These are phyloP conservation scores for Exocentrus adspersus DNA, from an alignment of 2,888 invertebrate genomes.

Conservation along the genomic window DNA sequence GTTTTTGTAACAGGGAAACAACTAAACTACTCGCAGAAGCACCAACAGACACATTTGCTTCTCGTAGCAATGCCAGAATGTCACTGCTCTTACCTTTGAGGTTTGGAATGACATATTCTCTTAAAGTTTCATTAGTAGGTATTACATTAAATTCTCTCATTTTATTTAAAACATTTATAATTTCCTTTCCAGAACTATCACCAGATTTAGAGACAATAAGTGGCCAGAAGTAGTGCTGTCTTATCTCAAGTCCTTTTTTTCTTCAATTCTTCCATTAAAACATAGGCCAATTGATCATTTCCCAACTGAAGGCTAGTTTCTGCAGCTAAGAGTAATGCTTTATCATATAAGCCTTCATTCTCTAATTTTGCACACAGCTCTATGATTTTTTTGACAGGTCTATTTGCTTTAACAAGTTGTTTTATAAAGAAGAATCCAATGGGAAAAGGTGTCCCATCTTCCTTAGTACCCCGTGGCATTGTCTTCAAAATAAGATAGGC, in stretches of 20 bases:
- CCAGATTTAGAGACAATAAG: constrained; percentile 72
- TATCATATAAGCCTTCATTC: constrained; percentile 69
- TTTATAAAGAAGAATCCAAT: constrained; percentile 78
- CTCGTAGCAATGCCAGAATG: constrained; percentile 70
- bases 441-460: constrained; percentile 65
- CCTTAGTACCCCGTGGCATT: constrained; percentile 65
- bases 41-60: constrained; percentile 68
- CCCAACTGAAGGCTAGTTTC: constrained; percentile 71
- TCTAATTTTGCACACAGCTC: constrained; percentile 72
- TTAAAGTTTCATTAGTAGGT: constrained; percentile 74
- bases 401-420: constrained; percentile 75
- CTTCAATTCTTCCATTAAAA: constrained; percentile 73
- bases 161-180: constrained; percentile 71
- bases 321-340: constrained; percentile 72
- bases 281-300: constrained; percentile 69
- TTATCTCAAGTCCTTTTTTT: constrained; percentile 71
- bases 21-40: constrained; percentile 71
- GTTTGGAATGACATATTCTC: constrained; percentile 81
- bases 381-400: constrained; percentile 72
- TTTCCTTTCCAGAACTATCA: constrained; percentile 68
- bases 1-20: constrained; percentile 67
- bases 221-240: constrained; percentile 90
- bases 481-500: constrained; percentile 67
- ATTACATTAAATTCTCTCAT: constrained; percentile 73
- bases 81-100: constrained; percentile 69